Evolutionary conservation across 1,140 invertebrate species (phyloP).

Genomic region (Cherax destructor): DNA sequence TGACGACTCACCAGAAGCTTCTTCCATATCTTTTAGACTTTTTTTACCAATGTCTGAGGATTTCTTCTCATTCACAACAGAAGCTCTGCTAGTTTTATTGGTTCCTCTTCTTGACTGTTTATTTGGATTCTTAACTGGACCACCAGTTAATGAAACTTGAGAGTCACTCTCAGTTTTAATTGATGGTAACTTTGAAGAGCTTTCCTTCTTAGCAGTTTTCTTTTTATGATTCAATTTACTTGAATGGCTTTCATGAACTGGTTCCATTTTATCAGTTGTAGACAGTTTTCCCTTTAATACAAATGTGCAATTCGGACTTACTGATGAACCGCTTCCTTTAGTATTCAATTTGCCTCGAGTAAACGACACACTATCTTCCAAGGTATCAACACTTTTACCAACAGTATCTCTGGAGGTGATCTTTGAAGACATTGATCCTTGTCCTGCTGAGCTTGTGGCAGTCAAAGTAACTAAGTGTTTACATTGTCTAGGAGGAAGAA

Average conservation of each 20-base stretch:
- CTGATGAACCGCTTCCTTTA: not conserved
- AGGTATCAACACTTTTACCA: not conserved
- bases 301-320: not conserved
- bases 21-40: too few species aligned
- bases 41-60: too few species aligned
- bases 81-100: too few species aligned
- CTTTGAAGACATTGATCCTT: too few species aligned
- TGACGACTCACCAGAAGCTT: too few species aligned
- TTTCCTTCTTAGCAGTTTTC: not conserved
- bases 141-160: too few species aligned
- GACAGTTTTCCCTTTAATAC: not conserved
- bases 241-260: not conserved
- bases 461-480: not conserved
- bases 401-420: too few species aligned
- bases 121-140: too few species aligned
- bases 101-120: too few species aligned
- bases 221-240: not conserved
- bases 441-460: not conserved
- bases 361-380: not conserved
- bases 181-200: not conserved
- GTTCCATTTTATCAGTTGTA: not conserved
- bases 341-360: not conserved
- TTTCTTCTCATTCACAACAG: too few species aligned
- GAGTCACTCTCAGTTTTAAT: too few species aligned
- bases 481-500: not conserved